These are phyloP conservation scores for Kryphioiulus occultus DNA, from an alignment of 2,888 invertebrate genomes.

Conservation along the genomic window DNA sequence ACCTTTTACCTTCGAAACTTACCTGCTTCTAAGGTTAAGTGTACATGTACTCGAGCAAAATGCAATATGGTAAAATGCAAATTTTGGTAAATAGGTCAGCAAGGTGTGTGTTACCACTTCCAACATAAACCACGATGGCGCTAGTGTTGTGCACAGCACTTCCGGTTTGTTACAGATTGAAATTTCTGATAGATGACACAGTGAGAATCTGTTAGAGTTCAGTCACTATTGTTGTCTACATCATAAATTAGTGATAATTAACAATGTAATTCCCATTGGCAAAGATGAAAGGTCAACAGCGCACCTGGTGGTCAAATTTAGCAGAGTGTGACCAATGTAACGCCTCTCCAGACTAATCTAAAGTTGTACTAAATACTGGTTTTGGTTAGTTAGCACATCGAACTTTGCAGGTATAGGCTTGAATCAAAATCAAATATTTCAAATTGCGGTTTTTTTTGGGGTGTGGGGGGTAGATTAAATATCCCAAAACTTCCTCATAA, in stretches of 20 bases:
- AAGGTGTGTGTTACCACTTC: no score
- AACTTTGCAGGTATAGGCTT: neutral
- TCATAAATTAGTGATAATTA: no score
- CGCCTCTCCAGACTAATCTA: neutral
- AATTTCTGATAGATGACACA: no score
- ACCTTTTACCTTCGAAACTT: neutral
- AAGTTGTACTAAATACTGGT: neutral
- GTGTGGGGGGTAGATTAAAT: neutral
- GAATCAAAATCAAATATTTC: neutral
- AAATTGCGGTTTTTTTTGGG: neutral
- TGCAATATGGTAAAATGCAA: constrained; percentile 2
- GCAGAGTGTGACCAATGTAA: neutral
- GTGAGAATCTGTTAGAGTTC: no score
- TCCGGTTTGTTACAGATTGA: no score
- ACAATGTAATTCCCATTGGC: no score
- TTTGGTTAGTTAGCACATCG: neutral
- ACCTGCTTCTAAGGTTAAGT: constrained; percentile 6
- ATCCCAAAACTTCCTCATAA: neutral
- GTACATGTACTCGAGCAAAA: neutral
- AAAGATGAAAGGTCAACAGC: neutral
- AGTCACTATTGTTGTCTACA: no score
- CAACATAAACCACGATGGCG: no score
- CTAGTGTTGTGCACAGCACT: no score
- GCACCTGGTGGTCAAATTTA: neutral
- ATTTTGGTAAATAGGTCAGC: neutral